Conservation (phyloP, 2,888 invertebrate genomes). For the Cephus pygmeus region DNA sequence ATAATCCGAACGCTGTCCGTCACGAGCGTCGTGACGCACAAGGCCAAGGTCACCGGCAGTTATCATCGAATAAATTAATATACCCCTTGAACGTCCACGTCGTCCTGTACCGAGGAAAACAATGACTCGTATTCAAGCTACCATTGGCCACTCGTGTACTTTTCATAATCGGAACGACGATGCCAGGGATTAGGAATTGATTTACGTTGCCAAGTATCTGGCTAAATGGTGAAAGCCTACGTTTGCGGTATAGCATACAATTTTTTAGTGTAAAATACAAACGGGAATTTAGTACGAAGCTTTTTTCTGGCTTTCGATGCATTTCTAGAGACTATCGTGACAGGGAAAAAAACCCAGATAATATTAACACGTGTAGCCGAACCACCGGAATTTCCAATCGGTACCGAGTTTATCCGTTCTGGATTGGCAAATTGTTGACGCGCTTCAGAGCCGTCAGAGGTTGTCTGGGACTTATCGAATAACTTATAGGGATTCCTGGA, state of each 20-base stretch:
- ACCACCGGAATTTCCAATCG: slow-evolving; percentile 3
- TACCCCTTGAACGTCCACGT: slow-evolving; percentile 22
- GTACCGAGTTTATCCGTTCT: neutral
- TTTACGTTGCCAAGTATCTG: neutral
- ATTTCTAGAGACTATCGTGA: neutral
- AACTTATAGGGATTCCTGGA: slow-evolving; percentile 19
- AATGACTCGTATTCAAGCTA: slow-evolving; percentile 13
- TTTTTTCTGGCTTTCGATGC: neutral
- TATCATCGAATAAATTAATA: slow-evolving; percentile 55
- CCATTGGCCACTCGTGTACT: neutral
- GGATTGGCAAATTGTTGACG: slow-evolving; percentile 3
- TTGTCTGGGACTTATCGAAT: slow-evolving; percentile 25
- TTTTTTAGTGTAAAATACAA: neutral
- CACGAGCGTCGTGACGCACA: slow-evolving; percentile 44
- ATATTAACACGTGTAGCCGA: neutral
- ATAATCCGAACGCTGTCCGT: slow-evolving; percentile 45
- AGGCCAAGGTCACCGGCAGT: slow-evolving; percentile 54
- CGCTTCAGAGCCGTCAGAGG: slow-evolving; percentile 7
- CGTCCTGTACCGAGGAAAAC: slow-evolving; percentile 28
- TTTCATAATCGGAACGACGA: neutral
- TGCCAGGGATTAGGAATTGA: neutral
- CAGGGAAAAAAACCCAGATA: neutral
- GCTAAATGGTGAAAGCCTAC: neutral
- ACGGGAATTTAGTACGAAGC: neutral
- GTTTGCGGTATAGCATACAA: too few species aligned